Base-by-base conservation (phyloP, 2,888 invertebrate genomes). In the Mylabris sibirica region DNA sequence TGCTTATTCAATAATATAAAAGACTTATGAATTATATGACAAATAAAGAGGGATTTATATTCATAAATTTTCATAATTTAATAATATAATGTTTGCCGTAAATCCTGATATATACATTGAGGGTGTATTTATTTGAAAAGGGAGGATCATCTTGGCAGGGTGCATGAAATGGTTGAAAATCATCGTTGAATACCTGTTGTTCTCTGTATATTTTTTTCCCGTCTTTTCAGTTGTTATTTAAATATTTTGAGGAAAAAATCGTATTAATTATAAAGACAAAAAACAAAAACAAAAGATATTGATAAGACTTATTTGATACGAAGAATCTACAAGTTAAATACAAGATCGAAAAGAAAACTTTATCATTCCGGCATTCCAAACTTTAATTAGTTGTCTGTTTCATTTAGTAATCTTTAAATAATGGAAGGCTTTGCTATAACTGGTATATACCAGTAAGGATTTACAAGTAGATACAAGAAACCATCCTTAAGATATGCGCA, bases 301-400 rank as follows among this genome's bases (percentile, higher is more conserved):
- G n/a, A 44, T 44, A 44, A 44, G n/a, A 44, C 6, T n/a, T n/a
- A n/a, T 44, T 41, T 41, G 41, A 3, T 14, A 17, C 17, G 63
- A 53, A 26, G 26, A n/a, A 14, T 6, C 11, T 22, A 20, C n/a
- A 2, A 62, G 11, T 34, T 6, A 22, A 62, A n/a, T 20, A 24
- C 44, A n/a, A 44, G 49, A 9, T 49, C 20, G 63, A 38, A 14
- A 5, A 59, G 64, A 20, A 22, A 67, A 65, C 69, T 69, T 72
- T 73, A 73, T 75, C 74, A 71, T 66, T 67, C 70, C 71, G 69
- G 71, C 72, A 72, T 74, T 73, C 74, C 75, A 68, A 71, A 68
- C 71, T 74, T 75, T 75, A 75, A 75, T 75, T 75, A 73, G 72
- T 73, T 75, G 74, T 76, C 76, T 74, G 72, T 74, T 76, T 74